Base-by-base conservation (phyloP, 2,113 vertebrate genomes). In the Orientallactaga bullata region DNA sequence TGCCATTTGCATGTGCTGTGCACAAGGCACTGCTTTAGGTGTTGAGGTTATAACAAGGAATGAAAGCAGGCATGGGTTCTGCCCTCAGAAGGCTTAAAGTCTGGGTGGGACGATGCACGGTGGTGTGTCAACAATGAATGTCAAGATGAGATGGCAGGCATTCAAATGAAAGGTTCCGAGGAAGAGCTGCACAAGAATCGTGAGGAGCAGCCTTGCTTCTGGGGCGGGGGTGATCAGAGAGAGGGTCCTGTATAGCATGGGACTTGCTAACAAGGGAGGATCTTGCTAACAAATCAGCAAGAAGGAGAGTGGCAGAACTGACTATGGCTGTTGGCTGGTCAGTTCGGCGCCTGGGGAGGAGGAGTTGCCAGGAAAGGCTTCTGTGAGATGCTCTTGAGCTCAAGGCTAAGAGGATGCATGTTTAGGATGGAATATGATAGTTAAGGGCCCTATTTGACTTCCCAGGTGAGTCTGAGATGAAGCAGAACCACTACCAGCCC, bases 141-240 rank as follows among this genome's bases (percentile, higher is more conserved):
- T 32, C 18, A 42, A 28, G 11, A 20, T 30, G 37, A 28, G 11
- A 37, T 63, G 32, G 16, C 7, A 2, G 11, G 18, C 51, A n/a
- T 35, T 61, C 2, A 61, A 0, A 21, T 26, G 9, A 5, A 8
- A 17, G 42, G 12, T 72, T 26, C 32, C 39, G 72, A 32, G 17
- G 2, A 0, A 4, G 51, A 39, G 28, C 7, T 1, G 16, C 71
- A 11, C 1, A 26, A 42, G n/a, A 32, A 24, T 73, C 7, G 23
- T 2, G 10, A 61, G 79, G 39, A 47, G 35, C 82, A 90, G 68
- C 23, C 30, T 81, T 66, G n/a, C 51, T 71, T 66, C 66, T 18
- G n/a, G 68, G 37, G 9, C 24, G 32, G 79, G 23, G 42, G 15
- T 65, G 28, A 58, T 5, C 28, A 24, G 35, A 21, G 66, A 71